Percentiles rank a stretch among this genome's conserved stretches.
These are phyloP conservation scores for Battus philenor DNA, from an alignment of 1,140 invertebrate species.

Conservation along the genomic window DNA sequence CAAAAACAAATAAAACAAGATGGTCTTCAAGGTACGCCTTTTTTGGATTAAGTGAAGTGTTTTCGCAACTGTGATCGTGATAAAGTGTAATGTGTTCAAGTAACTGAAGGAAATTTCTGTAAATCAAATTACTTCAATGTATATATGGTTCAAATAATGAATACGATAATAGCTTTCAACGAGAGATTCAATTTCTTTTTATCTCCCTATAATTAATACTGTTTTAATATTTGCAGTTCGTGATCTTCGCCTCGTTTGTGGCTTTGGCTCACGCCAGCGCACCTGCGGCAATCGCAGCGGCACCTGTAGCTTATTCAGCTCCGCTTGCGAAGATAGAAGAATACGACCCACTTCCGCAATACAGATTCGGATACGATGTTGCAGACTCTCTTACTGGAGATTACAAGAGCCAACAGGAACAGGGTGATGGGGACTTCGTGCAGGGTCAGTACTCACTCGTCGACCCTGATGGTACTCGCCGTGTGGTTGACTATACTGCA, in stretches of 20 bases:
- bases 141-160: no score
- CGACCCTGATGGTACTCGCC: slow-evolving; percentile 77
- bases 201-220: no score
- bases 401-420: slow-evolving; percentile 79
- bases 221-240: slow-evolving; percentile 51
- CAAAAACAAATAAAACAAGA: slow-evolving; percentile 40
- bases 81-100: slow-evolving; percentile 39
- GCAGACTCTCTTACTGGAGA: slow-evolving; percentile 79
- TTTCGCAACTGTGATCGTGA: slow-evolving; percentile 37
- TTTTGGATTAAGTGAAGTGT: slow-evolving; percentile 53
- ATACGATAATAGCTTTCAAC: no score
- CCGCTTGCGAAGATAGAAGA: slow-evolving; percentile 68
- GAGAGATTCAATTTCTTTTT: no score
- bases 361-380: slow-evolving; percentile 78
- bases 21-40: slow-evolving; percentile 63
- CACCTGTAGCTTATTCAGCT: slow-evolving; percentile 34
- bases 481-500: slow-evolving; percentile 76
- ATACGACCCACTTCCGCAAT: slow-evolving; percentile 78
- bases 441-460: slow-evolving; percentile 78
- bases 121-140: no score
- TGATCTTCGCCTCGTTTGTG: slow-evolving; percentile 54
- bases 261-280: slow-evolving; percentile 51
- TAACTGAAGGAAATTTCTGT: neutral
- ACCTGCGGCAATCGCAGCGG: slow-evolving; percentile 41
- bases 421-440: slow-evolving; percentile 78